Evolutionary conservation across 2,113 vertebrate species (phyloP).

Genomic region (Aptenodytes forsteri): DNA sequence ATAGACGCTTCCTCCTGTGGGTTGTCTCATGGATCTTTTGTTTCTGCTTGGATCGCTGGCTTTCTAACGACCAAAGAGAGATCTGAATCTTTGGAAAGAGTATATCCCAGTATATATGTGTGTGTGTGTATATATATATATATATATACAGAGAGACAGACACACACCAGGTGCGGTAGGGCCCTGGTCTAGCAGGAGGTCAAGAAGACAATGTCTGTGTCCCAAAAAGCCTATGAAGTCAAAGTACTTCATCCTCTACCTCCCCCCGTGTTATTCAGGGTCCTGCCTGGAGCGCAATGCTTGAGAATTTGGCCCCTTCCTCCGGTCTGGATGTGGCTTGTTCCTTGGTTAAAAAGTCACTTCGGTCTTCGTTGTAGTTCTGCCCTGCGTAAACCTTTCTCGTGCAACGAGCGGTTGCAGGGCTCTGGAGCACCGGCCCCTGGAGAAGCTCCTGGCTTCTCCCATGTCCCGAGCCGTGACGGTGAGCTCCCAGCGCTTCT

Average conservation of each 20-base stretch:
- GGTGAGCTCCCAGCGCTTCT: neutral
- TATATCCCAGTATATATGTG: neutral
- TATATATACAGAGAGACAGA: too few relatives aligned
- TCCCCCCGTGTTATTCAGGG: neutral
- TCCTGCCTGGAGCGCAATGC: neutral
- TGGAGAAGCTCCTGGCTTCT: neutral
- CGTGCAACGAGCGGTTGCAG: accelerated
- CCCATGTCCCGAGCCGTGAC: neutral
- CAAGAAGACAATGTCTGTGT: accelerated
- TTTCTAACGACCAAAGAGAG: neutral
- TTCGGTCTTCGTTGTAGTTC: neutral
- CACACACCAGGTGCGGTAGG: too few relatives aligned
- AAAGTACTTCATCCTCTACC: neutral
- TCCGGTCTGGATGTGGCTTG: neutral
- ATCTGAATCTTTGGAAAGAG: neutral
- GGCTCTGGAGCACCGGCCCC: neutral
- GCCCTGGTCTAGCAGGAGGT: neutral
- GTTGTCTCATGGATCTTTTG: neutral
- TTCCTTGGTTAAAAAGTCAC: neutral
- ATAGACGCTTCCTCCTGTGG: neutral
- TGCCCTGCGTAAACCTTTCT: neutral
- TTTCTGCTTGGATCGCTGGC: neutral
- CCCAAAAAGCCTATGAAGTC: neutral
- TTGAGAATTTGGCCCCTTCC: neutral
- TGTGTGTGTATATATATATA: too few relatives aligned